phyloP scores from a whole-genome alignment of 2,888 invertebrate genomes.

The Plagodis pulveraria region DNA sequence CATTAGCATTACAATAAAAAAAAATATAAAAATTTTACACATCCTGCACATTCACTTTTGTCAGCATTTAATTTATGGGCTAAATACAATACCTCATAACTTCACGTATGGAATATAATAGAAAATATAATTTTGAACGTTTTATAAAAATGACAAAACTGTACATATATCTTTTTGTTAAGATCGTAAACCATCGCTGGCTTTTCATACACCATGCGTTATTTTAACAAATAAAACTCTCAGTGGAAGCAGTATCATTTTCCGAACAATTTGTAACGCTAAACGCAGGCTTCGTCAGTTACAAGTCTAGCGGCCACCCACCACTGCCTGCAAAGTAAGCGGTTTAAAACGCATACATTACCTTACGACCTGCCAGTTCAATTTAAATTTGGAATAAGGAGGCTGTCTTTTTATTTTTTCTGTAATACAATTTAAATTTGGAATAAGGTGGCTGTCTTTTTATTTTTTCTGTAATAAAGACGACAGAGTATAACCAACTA shows the following conservation, averaged over 20 bases:
- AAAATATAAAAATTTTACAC: not conserved
- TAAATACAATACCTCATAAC: constrained; percentile 6
- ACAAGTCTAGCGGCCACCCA: constrained; percentile 14
- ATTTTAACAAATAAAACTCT: not conserved
- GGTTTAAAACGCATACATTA: constrained; percentile 60
- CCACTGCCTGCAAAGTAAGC: constrained; percentile 14
- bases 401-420: constrained; percentile 28
- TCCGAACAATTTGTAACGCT: constrained; percentile 8
- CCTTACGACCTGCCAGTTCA: constrained; percentile 55
- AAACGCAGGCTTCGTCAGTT: constrained; percentile 13
- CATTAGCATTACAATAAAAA: no score
- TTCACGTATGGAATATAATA: not conserved
- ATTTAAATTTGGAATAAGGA: constrained; percentile 33
- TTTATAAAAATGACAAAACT: no score
- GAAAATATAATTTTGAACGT: no score
- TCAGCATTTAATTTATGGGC: not conserved
- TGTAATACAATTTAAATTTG: constrained; percentile 30
- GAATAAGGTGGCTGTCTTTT: constrained; percentile 32
- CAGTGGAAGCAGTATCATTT: constrained; percentile 10
- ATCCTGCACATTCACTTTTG: constrained; percentile 20
- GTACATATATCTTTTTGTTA: not conserved
- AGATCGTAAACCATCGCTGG: not conserved
- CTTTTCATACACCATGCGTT: not conserved
- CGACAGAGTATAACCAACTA: not conserved
- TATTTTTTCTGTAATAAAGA: constrained; percentile 4